A percentile compares a stretch with the other conserved stretches of the same genome.
Conservation (phyloP, 1,140 invertebrate species). For the Battus philenor region DNA sequence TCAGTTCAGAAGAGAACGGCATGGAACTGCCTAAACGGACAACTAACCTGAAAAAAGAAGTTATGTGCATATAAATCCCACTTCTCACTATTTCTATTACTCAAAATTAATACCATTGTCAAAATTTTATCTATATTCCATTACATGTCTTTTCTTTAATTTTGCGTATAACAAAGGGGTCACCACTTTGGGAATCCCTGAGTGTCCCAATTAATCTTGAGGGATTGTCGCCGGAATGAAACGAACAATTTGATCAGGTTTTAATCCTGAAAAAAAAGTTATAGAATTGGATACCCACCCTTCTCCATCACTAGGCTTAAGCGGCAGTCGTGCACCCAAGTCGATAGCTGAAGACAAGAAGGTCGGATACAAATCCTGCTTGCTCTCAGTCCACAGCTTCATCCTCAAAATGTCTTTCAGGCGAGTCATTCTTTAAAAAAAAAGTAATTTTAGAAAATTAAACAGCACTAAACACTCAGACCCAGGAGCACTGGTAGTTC, state of each 20-base stretch:
- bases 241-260: too few relatives aligned
- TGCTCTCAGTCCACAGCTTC: conserved; percentile 79
- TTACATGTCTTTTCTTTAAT: too few relatives aligned
- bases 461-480: background rate
- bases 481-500: too few relatives aligned
- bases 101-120: too few relatives aligned
- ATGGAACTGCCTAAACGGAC: conserved; percentile 85
- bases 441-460: background rate
- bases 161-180: too few relatives aligned
- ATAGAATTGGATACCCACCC: conserved; percentile 78
- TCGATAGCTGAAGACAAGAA: conserved; percentile 89
- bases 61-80: background rate
- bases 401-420: conserved; percentile 86
- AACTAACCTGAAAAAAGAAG: conserved; percentile 80
- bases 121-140: too few relatives aligned
- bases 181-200: too few relatives aligned
- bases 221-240: too few relatives aligned
- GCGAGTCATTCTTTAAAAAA: conserved; percentile 77
- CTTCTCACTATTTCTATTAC: background rate
- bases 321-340: conserved; percentile 86
- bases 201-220: too few relatives aligned
- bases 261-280: background rate
- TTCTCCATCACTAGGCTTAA: conserved; percentile 89
- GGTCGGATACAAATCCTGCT: conserved; percentile 85
- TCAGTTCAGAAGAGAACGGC: conserved; percentile 84